These are phyloP conservation scores for Calyptomena viridis DNA, from an alignment of 2,113 vertebrate species.

Conservation along the genomic window DNA sequence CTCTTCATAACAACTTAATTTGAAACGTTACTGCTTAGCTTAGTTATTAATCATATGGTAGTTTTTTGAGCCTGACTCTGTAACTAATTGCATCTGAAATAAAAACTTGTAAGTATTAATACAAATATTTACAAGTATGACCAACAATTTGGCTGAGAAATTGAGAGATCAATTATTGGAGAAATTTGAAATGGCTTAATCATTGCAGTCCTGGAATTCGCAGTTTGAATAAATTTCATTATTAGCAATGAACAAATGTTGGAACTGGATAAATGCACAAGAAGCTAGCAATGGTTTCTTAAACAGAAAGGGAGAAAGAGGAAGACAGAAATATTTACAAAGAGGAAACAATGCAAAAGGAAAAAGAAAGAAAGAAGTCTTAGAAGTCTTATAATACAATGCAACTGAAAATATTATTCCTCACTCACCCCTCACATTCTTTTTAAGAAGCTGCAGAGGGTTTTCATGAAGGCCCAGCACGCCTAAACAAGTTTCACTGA, in stretches of 20 bases:
- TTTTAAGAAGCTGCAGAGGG: constrained; percentile 49
- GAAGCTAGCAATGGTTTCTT: constrained; percentile 7
- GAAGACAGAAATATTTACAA: constrained; percentile 23
- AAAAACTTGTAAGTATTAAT: background rate
- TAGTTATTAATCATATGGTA: background rate
- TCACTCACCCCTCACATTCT: constrained; percentile 43
- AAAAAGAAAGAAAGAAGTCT: background rate
- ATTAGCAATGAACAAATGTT: constrained; percentile 42
- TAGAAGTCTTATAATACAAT: constrained; percentile 31
- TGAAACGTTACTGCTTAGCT: background rate
- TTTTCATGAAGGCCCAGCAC: constrained; percentile 60
- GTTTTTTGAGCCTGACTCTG: background rate
- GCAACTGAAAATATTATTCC: constrained; percentile 40
- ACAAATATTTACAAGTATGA: background rate
- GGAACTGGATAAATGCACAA: constrained; percentile 32
- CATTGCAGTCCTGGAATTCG: constrained; percentile 26
- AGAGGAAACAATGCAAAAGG: constrained; percentile 36
- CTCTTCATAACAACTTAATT: background rate
- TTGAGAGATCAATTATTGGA: background rate
- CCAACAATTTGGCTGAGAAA: background rate
- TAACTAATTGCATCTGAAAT: background rate
- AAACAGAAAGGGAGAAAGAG: background rate
- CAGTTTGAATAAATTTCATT: constrained; percentile 38
- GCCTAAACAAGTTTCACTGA: constrained; percentile 62
- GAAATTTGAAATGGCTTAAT: constrained; percentile 20